Base-by-base conservation (phyloP, 2,113 vertebrate species). In the Fukomys damarensis region DNA sequence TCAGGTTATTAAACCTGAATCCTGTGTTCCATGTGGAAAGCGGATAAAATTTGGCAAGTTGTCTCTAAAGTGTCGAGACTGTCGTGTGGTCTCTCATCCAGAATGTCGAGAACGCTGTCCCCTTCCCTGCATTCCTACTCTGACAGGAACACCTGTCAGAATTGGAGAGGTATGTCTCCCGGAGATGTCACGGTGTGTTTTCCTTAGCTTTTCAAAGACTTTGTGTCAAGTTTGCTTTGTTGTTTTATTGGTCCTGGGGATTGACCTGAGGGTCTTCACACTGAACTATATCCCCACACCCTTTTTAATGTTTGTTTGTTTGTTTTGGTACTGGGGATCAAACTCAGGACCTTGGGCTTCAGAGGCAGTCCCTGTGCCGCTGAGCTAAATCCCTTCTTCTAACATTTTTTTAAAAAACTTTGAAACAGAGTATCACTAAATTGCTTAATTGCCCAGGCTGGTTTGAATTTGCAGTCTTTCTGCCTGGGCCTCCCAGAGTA, bases 1-100 rank as follows among this genome's bases (percentile, higher is more conserved):
- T 32, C 56, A 99, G 99, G 99, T 99, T 97, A 99, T 99, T 97
- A 99, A 99, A 96, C 99, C 99, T 0, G 99, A 99, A 77, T 99
- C 99, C 0, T 99, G 99, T 30, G 99, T 99, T n/a, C 99, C 99
- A 0, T 99, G 99, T 92, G 99, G 99, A 1, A 99, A 99, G 97
- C 99, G 99, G 90, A 99, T 99, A 89, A 99, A 99, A 97, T 99
- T 99, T 98, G 99, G 99, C 7, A 99, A 99, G 98, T 97, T 99
- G 68, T 99, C 99, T 0, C 98, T 99, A 0, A 99, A 99, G 95
- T 99, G 99, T 97, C 98, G 99, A 5, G 99, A 99, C 97, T 99
- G 99, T 98, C 98, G 99, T 22, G 99, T 99, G 77, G 99, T 99
- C 0, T 54, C 99, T 28, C 99, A 99, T 85, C 99, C 99, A 0